Evolutionary conservation across 2,113 vertebrate species (phyloP), one percentile per base, ranked within the genome.

Genomic region (Nibea albiflora): DNA sequence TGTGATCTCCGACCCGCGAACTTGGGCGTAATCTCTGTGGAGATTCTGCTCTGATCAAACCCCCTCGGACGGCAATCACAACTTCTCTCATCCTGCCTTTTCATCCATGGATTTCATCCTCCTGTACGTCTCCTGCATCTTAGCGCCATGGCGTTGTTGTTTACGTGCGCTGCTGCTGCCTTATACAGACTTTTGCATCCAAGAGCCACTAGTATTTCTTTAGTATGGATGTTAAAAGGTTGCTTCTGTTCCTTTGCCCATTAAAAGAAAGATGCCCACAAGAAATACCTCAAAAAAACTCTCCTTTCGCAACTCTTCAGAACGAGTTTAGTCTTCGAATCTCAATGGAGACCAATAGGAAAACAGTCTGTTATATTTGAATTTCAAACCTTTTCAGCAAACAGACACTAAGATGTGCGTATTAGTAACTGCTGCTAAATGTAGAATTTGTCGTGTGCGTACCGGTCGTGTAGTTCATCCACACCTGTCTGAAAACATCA

Each of bases 1-100:
- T 98, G 94, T 99, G 96, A 99, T 76, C 49, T 54, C 58, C 24
- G 47, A 57, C 17, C 39, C 39, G 0, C 5, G 15, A 35, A 78
- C 57, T 54, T 60, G 31, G n/a, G 12, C 39, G 62, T n/a, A 4
- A 42, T 46, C 50, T 66, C 56, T 15, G 42, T 17, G 1, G 28
- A 49, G 69, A 62, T 52, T 60, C 50, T 4, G 20, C 11, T 56
- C 44, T 39, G 20, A 39, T 64, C 76, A 52, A 50, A 73, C 24
- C 56, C 64, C 62, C 24, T 49, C 39, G n/a, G 70, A 15, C 26
- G 76, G 85, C 76, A 80, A 81, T 75, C 85, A 65, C 53, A 19
- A 56, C 54, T 64, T 69, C 50, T 31, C 46, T n/a, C 39, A 28
- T 2, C n/a, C 65, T n/a, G 49, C 31, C 73, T 73, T 52, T 52